Conservation (phyloP, 2,113 vertebrate species). For the Stegostoma tigrinum region DNA sequence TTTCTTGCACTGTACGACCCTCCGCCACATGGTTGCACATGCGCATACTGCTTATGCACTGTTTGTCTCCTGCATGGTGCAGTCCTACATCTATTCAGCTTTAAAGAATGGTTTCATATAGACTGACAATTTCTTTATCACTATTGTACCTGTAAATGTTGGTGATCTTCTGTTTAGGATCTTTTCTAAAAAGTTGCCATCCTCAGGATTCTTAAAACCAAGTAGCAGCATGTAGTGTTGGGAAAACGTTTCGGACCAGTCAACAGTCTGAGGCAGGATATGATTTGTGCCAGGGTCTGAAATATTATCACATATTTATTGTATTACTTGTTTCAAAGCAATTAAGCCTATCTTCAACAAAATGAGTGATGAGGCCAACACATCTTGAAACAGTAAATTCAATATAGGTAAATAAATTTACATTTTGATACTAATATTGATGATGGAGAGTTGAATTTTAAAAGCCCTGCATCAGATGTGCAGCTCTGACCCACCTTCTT, state of each 20-base stretch:
- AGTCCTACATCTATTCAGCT: neutral
- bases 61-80: neutral
- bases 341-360: neutral
- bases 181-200: slow-evolving; percentile 55
- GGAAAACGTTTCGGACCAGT: slow-evolving; percentile 45
- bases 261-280: slow-evolving; percentile 51
- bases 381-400: neutral
- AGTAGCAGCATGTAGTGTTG: slow-evolving; percentile 53
- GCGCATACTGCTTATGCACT: neutral
- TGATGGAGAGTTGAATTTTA: neutral
- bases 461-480: neutral
- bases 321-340: neutral
- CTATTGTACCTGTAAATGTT: slow-evolving; percentile 51
- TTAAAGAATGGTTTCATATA: neutral
- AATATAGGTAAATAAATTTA: neutral
- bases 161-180: slow-evolving; percentile 49
- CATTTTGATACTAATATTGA: too few species aligned
- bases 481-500: neutral
- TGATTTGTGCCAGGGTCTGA: slow-evolving; percentile 52
- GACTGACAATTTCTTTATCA: neutral
- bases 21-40: neutral
- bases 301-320: slow-evolving; percentile 33
- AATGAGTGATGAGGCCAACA: neutral
- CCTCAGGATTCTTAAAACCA: slow-evolving; percentile 55
- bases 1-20: neutral